Evolutionary conservation across 2,797 vertebrate species (phyloP), one percentile per base, ranked within the genome.

Genomic region (Etheostoma perlongum): DNA sequence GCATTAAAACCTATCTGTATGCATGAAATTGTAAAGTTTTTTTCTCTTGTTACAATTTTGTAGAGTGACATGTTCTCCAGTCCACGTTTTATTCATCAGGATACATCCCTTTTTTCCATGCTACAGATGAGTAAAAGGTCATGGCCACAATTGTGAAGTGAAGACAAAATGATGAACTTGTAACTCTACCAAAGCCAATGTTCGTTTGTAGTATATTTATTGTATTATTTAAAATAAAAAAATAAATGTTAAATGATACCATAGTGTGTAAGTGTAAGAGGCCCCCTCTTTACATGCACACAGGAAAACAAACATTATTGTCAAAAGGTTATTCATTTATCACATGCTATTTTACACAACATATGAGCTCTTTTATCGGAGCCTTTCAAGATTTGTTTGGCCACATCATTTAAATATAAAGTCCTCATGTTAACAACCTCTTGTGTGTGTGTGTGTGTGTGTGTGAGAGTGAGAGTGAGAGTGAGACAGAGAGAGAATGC

Each of bases 1-100:
- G 95, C 95, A 96, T 96, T 96, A 96, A 96, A 96, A 95, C 94
- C 76, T 95, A 94, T 93, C 93, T 95, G 94, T 95, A 96, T 95
- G 95, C 95, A 96, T 96, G 95, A 96, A 95, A 94, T 92, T 93
- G 94, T 95, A 95, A 95, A 89, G 94, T 93, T 94, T 91, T 60
- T 95, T 93, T 94, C 91, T 95, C 92, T 94, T 93, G 87, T 93
- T 93, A 90, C 90, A 74, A 84, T 53, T 80, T 67, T 92, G 92
- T 90, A 90, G 88, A 79, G 78, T 86, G 83, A 83, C 86, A 83
- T 90, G 87, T 88, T 90, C 89, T 91, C 81, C 81, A 65, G 76
- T 79, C 85, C 85, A 72, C 76, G 53, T 68, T 83, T 88, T 74
- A 82, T 78, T 89, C 89, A 76, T 81, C 85, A 64, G 83, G 81